These are phyloP conservation scores for Blomia tropicalis DNA, from an alignment of 2,888 invertebrate genomes.

Conservation along the genomic window DNA sequence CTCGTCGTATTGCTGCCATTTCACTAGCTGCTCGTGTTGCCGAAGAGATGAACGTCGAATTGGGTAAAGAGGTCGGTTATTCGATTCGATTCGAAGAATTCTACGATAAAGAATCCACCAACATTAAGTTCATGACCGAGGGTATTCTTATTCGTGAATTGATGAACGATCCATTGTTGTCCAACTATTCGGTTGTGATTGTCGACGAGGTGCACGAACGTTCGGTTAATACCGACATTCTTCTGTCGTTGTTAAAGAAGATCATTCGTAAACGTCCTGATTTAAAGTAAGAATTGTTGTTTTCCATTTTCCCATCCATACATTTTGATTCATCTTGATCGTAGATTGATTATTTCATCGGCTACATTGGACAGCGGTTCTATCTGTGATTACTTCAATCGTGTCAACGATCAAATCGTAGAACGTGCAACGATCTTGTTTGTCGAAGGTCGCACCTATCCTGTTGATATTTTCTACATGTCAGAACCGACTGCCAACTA, in stretches of 20 bases:
- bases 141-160: conserved; percentile 85
- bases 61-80: conserved; percentile 68
- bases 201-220: conserved; percentile 92
- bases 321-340: too few species aligned
- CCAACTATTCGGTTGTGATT: conserved; percentile 69
- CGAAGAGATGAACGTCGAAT: conserved; percentile 58
- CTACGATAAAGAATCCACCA: conserved; percentile 35
- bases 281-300: conserved; percentile 35
- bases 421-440: conserved; percentile 56
- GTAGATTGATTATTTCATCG: conserved; percentile 68
- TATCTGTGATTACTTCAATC: conserved; percentile 59
- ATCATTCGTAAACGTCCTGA: conserved; percentile 65
- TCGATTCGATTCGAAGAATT: conserved; percentile 50
- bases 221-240: conserved; percentile 74
- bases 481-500: conserved; percentile 77
- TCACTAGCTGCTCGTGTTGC: conserved; percentile 73
- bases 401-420: conserved; percentile 32
- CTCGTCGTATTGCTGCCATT: conserved; percentile 72
- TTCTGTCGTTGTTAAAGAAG: conserved; percentile 83
- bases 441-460: conserved; percentile 70
- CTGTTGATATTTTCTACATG: conserved; percentile 66
- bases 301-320: too few species aligned
- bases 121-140: conserved; percentile 71
- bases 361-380: conserved; percentile 88
- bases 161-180: conserved; percentile 78